Conservation (phyloP, 1,140 invertebrate species). For the Anoplolepis gracilipes region DNA sequence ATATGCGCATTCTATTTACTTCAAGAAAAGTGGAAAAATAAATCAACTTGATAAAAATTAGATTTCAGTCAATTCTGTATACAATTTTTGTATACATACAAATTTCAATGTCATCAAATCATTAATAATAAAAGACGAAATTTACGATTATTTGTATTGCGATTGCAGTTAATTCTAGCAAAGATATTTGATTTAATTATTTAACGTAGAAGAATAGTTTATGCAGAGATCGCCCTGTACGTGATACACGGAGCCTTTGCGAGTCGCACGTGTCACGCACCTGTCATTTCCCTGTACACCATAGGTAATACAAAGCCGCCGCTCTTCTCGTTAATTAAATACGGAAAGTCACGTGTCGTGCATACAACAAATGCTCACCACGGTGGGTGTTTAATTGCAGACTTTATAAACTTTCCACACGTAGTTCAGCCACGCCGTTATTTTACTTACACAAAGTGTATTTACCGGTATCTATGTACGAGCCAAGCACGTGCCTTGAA, state of each 20-base stretch:
- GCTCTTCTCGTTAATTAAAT: conserved; percentile 66
- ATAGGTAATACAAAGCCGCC: conserved; percentile 57
- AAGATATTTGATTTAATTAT: background rate
- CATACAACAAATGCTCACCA: conserved; percentile 12
- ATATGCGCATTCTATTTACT: background rate
- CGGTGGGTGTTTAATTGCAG: conserved; percentile 60
- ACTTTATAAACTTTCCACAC: conserved; percentile 67
- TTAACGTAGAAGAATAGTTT: background rate
- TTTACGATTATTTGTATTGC: background rate
- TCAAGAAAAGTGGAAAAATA: background rate
- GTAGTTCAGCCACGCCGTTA: conserved; percentile 41
- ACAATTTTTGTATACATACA: background rate
- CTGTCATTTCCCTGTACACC: conserved; percentile 40
- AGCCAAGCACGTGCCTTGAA: background rate
- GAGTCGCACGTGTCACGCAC: conserved; percentile 29
- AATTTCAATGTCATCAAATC: background rate
- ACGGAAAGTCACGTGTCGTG: conserved; percentile 5
- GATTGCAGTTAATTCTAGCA: background rate
- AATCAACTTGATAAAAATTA: background rate
- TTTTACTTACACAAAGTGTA: background rate
- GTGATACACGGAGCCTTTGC: background rate
- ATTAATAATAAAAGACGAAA: background rate
- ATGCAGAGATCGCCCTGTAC: background rate
- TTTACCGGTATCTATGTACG: too few relatives aligned
- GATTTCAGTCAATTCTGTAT: background rate